Evolutionary conservation across 2,797 vertebrate species (phyloP).

Genomic region (Ambastaia sidthimunki): DNA sequence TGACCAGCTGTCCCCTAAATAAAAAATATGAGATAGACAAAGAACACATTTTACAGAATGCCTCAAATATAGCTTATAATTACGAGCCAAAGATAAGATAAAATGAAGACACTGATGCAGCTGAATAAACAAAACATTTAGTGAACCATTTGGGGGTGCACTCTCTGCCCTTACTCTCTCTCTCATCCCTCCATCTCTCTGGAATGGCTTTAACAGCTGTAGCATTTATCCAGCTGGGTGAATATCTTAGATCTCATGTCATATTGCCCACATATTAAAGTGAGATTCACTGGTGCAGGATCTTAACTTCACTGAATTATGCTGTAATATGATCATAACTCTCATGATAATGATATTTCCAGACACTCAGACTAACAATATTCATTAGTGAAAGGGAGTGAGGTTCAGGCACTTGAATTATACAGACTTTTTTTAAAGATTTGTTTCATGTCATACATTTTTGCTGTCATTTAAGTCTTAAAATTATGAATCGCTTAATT

Average conservation of each 20-base stretch:
- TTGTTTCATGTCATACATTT: not conserved
- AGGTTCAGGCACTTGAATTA: not conserved
- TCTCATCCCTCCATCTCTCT: slow-evolving; percentile 15
- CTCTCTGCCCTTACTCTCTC: slow-evolving; percentile 15
- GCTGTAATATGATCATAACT: slow-evolving; percentile 37
- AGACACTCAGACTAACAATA: slow-evolving; percentile 24
- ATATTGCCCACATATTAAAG: slow-evolving; percentile 43
- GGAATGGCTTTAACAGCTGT: slow-evolving; percentile 58
- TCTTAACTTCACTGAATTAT: slow-evolving; percentile 38
- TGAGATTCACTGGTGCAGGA: slow-evolving; percentile 40
- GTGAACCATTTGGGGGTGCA: slow-evolving; percentile 17
- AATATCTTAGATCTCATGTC: slow-evolving; percentile 57
- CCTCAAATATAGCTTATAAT: slow-evolving; percentile 24
- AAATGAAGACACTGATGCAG: slow-evolving; percentile 44
- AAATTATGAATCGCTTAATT: no score
- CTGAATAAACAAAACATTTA: slow-evolving; percentile 47
- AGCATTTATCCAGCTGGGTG: slow-evolving; percentile 55
- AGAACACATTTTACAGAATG: slow-evolving; percentile 8
- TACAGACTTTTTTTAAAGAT: not conserved
- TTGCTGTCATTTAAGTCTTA: no score
- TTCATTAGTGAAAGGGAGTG: not conserved
- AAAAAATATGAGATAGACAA: not conserved
- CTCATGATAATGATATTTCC: slow-evolving; percentile 45
- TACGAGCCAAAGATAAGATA: slow-evolving; percentile 35
- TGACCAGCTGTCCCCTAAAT: slow-evolving; percentile 1